Base-by-base conservation (phyloP, 2,888 invertebrate genomes). In the Spicauda simplicius region DNA sequence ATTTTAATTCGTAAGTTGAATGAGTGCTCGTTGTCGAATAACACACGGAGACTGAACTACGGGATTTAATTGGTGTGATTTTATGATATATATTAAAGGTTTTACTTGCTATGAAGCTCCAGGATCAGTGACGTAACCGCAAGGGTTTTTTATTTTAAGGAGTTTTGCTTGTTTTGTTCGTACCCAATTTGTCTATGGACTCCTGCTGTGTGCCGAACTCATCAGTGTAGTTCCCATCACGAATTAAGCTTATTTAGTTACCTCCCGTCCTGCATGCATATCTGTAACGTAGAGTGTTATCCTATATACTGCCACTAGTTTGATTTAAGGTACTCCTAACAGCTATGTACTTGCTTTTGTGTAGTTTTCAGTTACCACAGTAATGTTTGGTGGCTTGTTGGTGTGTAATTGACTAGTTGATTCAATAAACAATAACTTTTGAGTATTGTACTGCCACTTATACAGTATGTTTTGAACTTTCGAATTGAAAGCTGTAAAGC, bases 1-100 rank as follows among this genome's bases (percentile, higher is more conserved):
- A 45, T 64, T 53, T 64, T 53, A 54, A 65, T 52, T 65, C 14
- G 45, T 54, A 45, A 53, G 37, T 6, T 65, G 41, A 65, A 33
- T 59, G 54, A 48, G 19, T 41, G 59, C 54, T 20, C 54, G 20
- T 62, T 55, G 52, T 48, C 65, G 59, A 54, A 33, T 53, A 55
- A 54, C 65, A 59, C 53, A 54, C 41, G 59, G n/a, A 55, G 12
- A 54, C 54, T 30, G 54, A 65, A 41, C 30, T 37, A 59, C 65
- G 59, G 58, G 58, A 64, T 65, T 65, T 59, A 48, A 59, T 48
- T 55, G 54, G 65, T 59, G 65, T 59, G 65, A 48, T 60, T 61
- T 60, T 37, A 50, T 60, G 48, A 55, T 55, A 60, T 50, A 19
- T 48, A 45, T 60, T n/a, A 25, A 59, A 53, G n/a, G 25, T 58